Conservation (phyloP, 2,888 invertebrate species). For the Hecatera dysodea region DNA sequence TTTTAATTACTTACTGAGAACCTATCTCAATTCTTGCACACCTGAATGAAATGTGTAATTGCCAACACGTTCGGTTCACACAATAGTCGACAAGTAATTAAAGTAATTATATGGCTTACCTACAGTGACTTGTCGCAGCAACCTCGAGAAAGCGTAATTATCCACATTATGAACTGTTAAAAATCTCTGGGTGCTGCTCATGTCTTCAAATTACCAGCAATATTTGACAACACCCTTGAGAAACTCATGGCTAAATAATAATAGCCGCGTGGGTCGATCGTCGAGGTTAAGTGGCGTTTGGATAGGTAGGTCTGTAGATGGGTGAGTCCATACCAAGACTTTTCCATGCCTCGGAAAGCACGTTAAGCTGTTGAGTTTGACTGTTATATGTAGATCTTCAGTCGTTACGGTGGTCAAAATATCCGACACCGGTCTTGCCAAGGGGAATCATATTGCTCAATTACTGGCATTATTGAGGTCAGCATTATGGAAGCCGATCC, state of each 20-base stretch:
- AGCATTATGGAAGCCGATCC: no score
- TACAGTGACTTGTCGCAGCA: slow-evolving; percentile 33
- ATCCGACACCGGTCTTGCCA: neutral
- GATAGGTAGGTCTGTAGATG: neutral
- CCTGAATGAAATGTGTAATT: slow-evolving; percentile 53
- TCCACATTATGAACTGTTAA: slow-evolving; percentile 28
- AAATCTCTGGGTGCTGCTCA: slow-evolving; percentile 20
- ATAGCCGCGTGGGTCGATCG: neutral
- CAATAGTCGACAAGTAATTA: slow-evolving; percentile 56
- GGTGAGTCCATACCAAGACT: no score
- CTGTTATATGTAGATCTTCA: neutral
- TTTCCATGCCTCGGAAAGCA: neutral
- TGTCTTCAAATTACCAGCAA: neutral
- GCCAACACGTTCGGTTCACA: slow-evolving; percentile 38
- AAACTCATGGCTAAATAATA: no score
- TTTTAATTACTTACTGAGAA: slow-evolving; percentile 38
- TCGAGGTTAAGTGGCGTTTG: neutral
- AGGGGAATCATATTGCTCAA: neutral
- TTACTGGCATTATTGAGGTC: neutral
- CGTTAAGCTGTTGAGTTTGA: neutral
- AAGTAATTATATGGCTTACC: slow-evolving; percentile 52
- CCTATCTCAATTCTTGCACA: slow-evolving; percentile 27
- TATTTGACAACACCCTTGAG: no score
- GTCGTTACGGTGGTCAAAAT: neutral
- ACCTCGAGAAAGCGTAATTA: slow-evolving; percentile 35